Base-by-base conservation (phyloP, 2,888 invertebrate genomes). In the Drosophila paracracens region DNA sequence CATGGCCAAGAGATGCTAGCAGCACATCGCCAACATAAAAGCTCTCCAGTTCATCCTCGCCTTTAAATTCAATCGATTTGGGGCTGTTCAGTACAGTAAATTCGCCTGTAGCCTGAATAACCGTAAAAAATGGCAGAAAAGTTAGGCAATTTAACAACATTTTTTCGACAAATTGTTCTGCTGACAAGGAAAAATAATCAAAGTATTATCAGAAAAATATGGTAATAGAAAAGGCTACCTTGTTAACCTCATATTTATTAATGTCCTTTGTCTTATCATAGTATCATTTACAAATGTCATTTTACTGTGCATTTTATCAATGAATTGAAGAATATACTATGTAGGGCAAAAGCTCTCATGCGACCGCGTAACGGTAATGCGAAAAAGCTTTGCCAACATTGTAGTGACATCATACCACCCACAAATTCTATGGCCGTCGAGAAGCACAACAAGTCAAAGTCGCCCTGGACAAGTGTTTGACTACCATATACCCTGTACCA, bases 21-120 rank as follows among this genome's bases (percentile, higher is more conserved):
- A 95, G 95, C 1, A 97, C 94, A 91, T 97, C 97, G 2, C 96
- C 91, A 4, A 95, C 92, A 84, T 95, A 95, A 87, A 95, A 95
- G 65, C 94, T 94, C 11, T 87, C 82, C 7, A 96, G 91, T 78
- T 94, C 93, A 67, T 94, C 95, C 68, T 94, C 94, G 56, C 96
- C 96, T 75, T 94, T 93, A 92, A 97, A 97, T 70, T 93, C 92
- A 38, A 97, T 92, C 74, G 96, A 95, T 46, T 94, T 92, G 13
- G 97, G 96, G 82, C 94, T 94, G 85, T 95, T 95, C 57, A 97
- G 93, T 62, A 97, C 93, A 46, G 94, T 94, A 52, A 97, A 94
- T 92, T 96, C 95, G 0, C 92, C 92, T 64, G 72, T 63, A 8
- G 90, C 91, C 52, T 69, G 70, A 51, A 84, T 90, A 75, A 76